A percentile compares a stretch with the other conserved stretches of the same genome.
Evolutionary conservation across 2,888 invertebrate species (phyloP).

Genomic region (Apodemia duryi): DNA sequence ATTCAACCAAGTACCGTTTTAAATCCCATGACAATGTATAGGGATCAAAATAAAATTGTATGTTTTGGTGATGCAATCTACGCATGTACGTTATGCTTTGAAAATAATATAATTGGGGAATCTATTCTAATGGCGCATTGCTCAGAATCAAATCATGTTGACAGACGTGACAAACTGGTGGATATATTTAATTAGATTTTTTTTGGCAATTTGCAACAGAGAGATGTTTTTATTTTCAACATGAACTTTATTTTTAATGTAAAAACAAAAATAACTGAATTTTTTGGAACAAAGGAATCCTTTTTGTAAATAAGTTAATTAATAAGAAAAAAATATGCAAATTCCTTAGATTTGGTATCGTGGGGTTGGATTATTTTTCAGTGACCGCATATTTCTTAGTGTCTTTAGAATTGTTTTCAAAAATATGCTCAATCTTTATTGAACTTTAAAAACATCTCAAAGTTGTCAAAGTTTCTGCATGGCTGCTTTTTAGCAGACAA

Average conservation of each 20-base stretch:
- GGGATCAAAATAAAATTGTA: constrained; percentile 70
- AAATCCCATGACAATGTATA: constrained; percentile 68
- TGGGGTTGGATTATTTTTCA: too few relatives aligned
- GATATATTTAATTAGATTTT: constrained; percentile 48
- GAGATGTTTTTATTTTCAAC: background rate
- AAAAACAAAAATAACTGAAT: too few relatives aligned
- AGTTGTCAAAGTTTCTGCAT: background rate
- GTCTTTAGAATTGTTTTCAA: too few relatives aligned
- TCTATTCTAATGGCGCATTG: constrained; percentile 66
- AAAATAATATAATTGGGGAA: constrained; percentile 61
- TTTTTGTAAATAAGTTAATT: constrained; percentile 1
- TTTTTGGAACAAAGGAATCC: too few relatives aligned
- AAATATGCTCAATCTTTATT: too few relatives aligned
- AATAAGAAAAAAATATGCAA: background rate
- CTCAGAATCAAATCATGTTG: constrained; percentile 46
- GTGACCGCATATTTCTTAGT: too few relatives aligned
- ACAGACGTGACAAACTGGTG: constrained; percentile 45
- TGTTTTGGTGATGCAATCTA: constrained; percentile 68
- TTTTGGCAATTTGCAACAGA: background rate
- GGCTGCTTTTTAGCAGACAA: background rate
- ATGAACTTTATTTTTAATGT: background rate
- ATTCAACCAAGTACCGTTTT: constrained; percentile 67
- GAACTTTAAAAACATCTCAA: background rate
- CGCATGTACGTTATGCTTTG: constrained; percentile 67
- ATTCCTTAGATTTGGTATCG: too few relatives aligned